Base-by-base conservation (phyloP, 1,140 invertebrate genomes). In the Ceratosolen fusciceps region DNA sequence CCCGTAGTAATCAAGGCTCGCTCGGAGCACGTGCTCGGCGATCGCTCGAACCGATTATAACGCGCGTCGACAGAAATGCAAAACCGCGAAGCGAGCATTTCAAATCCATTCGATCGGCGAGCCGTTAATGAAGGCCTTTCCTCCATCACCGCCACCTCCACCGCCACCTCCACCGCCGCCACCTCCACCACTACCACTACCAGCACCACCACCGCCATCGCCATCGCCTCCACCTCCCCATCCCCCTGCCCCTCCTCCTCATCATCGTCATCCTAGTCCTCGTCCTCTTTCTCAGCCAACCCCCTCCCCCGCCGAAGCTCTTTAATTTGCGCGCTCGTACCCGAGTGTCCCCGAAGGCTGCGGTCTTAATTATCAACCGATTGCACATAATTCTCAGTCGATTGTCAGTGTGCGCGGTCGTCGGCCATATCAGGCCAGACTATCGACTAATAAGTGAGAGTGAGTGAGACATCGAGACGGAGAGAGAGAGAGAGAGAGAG, bases 21-120 rank as follows among this genome's bases (percentile, higher is more conserved):
- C 34, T 65, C 34, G 31, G 31, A 65, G 14, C 60, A 65, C 21
- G 37, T 70, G 37, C 67, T 70, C 37, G 9, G 39, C 65, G 39
- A 49, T 65, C 60, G 29, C n/a, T 65, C 19, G n/a, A 37, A 37
- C 67, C 67, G 67, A 70, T 56, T 73, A 58, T 56, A 52, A 39
- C 43, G 29, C 52, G 31, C 43, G 49, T 58, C 31, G 39, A 34
- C 47, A 49, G 37, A 72, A 72, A 72, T 78, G 68, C 68, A 78
- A 78, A 78, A 78, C 68, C 76, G 47, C 76, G 52, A 72, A 72
- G 68, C 76, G 56, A 71, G 67, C 76, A 78, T 72, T 78, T 78
- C 68, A 16, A 60, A 71, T 67, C 39, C 4, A 67, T 47, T 52
- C 49, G 29, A 31, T 70, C n/a, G 24, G 21, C 39, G 56, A 8